Evolutionary conservation across 1,140 invertebrate genomes (phyloP).

Genomic region (Aricia agestis): DNA sequence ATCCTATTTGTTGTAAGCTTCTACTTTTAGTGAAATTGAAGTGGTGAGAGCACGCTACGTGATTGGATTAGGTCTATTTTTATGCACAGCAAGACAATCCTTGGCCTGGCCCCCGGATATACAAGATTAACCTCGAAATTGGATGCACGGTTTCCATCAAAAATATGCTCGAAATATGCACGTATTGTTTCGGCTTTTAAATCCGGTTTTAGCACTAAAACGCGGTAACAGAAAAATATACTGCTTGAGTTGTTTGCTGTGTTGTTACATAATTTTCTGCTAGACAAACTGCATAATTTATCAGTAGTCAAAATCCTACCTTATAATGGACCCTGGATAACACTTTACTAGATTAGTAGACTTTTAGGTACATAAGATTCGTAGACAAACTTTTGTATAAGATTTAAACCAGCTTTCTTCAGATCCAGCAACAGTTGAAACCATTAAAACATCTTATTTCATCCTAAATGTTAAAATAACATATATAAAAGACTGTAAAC

Average conservation of each 20-base stretch:
- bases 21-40: constrained; percentile 72
- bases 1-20: constrained; percentile 39
- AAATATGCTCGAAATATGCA: constrained; percentile 1
- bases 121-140: constrained; percentile 9
- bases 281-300: no score
- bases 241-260: background rate
- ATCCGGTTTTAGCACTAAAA: background rate
- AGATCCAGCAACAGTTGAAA: no score
- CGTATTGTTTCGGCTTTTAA: background rate
- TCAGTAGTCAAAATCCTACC: no score
- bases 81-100: constrained; percentile 26
- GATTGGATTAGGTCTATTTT: constrained; percentile 49
- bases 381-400: no score
- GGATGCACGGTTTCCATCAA: constrained; percentile 8
- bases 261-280: no score
- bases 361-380: no score
- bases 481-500: constrained; percentile 20
- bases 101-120: constrained; percentile 27
- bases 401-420: no score
- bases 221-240: background rate
- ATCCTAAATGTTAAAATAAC: constrained; percentile 9
- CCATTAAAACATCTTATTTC: background rate
- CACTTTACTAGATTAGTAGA: no score
- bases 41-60: constrained; percentile 45
- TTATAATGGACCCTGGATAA: no score